These are phyloP conservation scores for Hydropsyche tenuis DNA, from an alignment of 1,140 invertebrate genomes.

Conservation along the genomic window DNA sequence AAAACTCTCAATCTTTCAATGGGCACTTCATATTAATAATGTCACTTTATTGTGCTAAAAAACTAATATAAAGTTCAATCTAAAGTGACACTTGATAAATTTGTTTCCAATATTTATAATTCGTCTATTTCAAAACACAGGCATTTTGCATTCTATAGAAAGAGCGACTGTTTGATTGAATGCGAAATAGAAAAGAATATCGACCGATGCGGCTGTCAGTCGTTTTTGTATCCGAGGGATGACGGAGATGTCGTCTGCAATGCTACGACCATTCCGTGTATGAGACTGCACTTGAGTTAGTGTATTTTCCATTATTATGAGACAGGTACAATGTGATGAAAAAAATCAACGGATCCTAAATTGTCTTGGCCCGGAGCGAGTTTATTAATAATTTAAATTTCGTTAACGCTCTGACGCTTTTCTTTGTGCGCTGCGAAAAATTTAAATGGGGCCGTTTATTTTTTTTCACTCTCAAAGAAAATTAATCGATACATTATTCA, in stretches of 20 bases:
- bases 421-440: not conserved
- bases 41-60: no score
- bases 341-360: no score
- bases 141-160: conserved; percentile 53
- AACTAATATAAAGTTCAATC: no score
- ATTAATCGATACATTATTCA: not conserved
- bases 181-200: conserved; percentile 54
- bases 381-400: no score
- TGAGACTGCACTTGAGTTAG: conserved; percentile 39
- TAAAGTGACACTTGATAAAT: no score
- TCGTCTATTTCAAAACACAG: conserved; percentile 15
- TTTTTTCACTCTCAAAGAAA: not conserved
- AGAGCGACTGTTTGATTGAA: conserved; percentile 57
- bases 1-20: no score
- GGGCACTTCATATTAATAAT: no score
- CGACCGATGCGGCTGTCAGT: conserved; percentile 57
- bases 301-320: no score
- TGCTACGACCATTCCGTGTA: conserved; percentile 36
- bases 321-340: no score
- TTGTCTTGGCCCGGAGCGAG: no score
- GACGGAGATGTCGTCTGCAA: conserved; percentile 36
- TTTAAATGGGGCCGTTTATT: not conserved
- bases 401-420: not conserved
- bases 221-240: conserved; percentile 53
- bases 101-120: no score